Evolutionary conservation across 1,140 invertebrate species (phyloP).

Genomic region (Macrotrachela quadricornifera): DNA sequence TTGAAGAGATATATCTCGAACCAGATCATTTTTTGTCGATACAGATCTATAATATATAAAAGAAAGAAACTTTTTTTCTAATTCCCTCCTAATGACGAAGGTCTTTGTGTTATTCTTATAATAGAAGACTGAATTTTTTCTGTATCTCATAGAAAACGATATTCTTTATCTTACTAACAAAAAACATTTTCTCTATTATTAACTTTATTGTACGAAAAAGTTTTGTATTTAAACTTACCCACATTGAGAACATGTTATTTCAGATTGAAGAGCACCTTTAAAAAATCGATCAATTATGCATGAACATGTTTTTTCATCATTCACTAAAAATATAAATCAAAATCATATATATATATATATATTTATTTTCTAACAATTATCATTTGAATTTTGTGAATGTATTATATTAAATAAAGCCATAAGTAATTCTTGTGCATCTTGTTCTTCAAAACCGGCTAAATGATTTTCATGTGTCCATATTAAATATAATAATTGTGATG

Average conservation of each 20-base stretch:
- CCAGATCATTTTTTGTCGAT: slow-evolving; percentile 89
- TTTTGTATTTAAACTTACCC: slow-evolving; percentile 38
- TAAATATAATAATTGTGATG: slow-evolving; percentile 66
- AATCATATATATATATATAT: neutral
- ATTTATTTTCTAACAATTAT: neutral
- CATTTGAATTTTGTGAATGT: neutral
- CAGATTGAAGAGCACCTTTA: slow-evolving; percentile 78
- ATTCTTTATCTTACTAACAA: no score
- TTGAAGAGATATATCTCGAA: slow-evolving; percentile 88
- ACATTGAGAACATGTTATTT: slow-evolving; percentile 83
- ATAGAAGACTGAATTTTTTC: no score
- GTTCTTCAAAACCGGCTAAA: slow-evolving; percentile 83
- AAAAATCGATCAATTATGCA: slow-evolving; percentile 96
- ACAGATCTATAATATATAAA: slow-evolving; percentile 29
- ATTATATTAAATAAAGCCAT: neutral
- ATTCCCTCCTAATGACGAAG: no score
- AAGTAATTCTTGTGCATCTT: slow-evolving; percentile 88
- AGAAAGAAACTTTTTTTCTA: neutral
- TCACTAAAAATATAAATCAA: slow-evolving; percentile 7
- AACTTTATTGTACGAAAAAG: no score
- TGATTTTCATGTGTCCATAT: slow-evolving; percentile 89
- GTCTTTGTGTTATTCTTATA: no score
- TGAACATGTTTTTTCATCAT: slow-evolving; percentile 44
- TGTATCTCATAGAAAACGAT: no score
- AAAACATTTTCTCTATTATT: no score